Evolutionary conservation across 1,140 invertebrate species (phyloP), one percentile per base, ranked within the genome.

Genomic region (Caenorhabditis inopinata): DNA sequence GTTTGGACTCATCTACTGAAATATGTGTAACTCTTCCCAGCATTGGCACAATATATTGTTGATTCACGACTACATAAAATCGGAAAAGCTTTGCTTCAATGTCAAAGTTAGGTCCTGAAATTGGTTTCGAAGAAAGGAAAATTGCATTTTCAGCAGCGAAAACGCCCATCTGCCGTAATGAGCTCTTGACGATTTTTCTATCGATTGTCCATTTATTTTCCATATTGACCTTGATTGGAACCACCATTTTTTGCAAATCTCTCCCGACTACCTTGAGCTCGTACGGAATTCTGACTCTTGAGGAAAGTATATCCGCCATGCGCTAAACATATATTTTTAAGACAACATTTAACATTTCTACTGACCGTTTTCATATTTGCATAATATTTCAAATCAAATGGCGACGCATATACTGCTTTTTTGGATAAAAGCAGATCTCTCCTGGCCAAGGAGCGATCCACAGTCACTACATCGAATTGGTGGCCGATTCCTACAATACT

Each of bases 381-480:
- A 73, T 88, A 88, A 45, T 88, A 87, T 38, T 87, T 74, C 38
- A 88, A 48, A 80, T 88, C 85, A 62, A 88, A 88, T 3, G 87
- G 87, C 18, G 87, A 88, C 1, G 87, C 87, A 48, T 88, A 88
- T 16, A 80, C 81, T 6, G 87, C 87, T 47, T 85, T 87, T 42
- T 73, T 79, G 1, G 80, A 58, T n/a, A 85, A 76, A 14, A 88
- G 51, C 9, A 88, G 76, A 58, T 88, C 83, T 18, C 58, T 78
- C 23, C 86, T 79, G 16, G 86, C 87, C 4, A 78, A 27, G 23
- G 49, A 81, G 6, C 74, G 48, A 14, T 84, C 51, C 3, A 88
- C 83, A 29, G 85, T 82, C 23, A 88, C 78, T 5, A 87, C 84
- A 76, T 88, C 87, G 46, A 85, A 88, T 51, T 88, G 85, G n/a